Base-by-base conservation (phyloP, 2,888 invertebrate genomes). In the Formica aserva region DNA sequence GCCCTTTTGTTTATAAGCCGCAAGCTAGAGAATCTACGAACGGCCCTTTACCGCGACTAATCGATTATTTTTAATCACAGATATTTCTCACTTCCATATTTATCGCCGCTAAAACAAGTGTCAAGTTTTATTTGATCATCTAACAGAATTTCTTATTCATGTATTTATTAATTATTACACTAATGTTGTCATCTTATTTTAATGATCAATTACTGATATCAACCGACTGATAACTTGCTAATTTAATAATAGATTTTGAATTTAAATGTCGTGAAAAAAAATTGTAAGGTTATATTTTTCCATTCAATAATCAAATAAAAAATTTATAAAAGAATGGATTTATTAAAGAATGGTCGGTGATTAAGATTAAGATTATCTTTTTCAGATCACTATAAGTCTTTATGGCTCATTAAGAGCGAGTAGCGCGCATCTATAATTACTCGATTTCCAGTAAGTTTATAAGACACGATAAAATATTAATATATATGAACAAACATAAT, bases 1-100 rank as follows among this genome's bases (percentile, higher is more conserved):
- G 78, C 78, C 78, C 71, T 78, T 71, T 72, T 78, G 78, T 78
- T 71, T 78, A 78, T 78, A 60, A 78, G 72, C 57, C 57, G 45
- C 60, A 45, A 69, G 32, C 57, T 29, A 22, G 41, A 52, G 45
- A 26, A 41, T 78, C 78, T 45, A 41, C 45, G 72, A 69, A 18
- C 18, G 32, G 45, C 45, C 32, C 78, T 78, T 72, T 71, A 62
- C 32, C 3, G 60, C 78, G 45, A 60, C 45, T 60, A 45, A 78
- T 78, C 78, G 71, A 72, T 78, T 71, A 60, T 60, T 72, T 45
- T 78, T 45, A 60, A 78, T 71, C 78, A 18, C 9, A 35, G 66
- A 77, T 60, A 18, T 69, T 41, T 67, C 48, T 67, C 29, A n/a
- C 48, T 77, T 67, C 38, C 32, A 26, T 29, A 76, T 52, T 75